Conservation (phyloP, 2,113 vertebrate species). For the Mobula hypostoma region DNA sequence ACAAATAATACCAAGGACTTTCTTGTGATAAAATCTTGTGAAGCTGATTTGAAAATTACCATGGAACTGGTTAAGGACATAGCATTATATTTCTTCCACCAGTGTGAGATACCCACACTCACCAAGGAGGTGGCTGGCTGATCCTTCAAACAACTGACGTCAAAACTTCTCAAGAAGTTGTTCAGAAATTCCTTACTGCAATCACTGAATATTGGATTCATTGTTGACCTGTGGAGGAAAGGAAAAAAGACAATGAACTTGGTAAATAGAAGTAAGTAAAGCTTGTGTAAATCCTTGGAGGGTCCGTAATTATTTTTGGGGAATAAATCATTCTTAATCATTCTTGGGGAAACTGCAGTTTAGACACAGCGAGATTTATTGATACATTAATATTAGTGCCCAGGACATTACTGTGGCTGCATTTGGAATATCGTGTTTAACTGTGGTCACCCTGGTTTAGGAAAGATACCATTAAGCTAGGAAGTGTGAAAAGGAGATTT, state of each 20-base stretch:
- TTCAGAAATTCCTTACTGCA: constrained; percentile 36
- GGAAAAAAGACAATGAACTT: not conserved
- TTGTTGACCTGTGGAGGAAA: not conserved
- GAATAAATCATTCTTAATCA: not conserved
- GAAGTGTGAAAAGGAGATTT: no score
- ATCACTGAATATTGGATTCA: constrained; percentile 37
- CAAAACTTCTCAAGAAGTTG: constrained; percentile 30
- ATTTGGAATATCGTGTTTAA: no score
- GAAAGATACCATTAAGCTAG: no score
- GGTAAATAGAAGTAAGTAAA: not conserved
- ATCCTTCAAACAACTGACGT: constrained; percentile 39
- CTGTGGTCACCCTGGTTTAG: no score
- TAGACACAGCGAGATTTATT: not conserved
- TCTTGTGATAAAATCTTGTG: no score
- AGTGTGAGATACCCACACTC: not conserved
- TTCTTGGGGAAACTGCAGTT: not conserved
- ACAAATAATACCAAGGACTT: no score
- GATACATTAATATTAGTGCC: no score
- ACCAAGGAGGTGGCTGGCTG: constrained; percentile 39
- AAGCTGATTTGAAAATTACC: not conserved
- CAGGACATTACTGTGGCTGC: no score
- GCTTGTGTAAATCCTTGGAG: not conserved
- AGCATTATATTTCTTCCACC: not conserved
- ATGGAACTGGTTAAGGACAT: not conserved
- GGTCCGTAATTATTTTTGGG: not conserved